These are phyloP conservation scores for Gonioctena quinquepunctata DNA, from an alignment of 1,140 invertebrate genomes.

Conservation along the genomic window DNA sequence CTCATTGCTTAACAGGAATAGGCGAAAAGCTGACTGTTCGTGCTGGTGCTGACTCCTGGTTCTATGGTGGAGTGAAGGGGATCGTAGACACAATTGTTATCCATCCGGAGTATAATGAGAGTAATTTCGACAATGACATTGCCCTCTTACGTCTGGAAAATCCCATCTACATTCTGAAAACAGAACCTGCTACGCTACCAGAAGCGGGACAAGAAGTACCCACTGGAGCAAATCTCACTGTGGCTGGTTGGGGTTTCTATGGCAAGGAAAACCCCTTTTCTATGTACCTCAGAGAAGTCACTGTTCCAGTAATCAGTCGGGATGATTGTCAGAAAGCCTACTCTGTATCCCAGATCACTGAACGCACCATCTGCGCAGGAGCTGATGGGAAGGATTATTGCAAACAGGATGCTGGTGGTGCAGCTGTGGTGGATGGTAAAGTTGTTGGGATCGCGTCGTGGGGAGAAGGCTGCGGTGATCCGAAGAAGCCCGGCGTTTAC, in stretches of 20 bases:
- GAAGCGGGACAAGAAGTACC: conserved; percentile 13
- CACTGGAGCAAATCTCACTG: neutral
- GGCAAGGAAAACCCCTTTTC: conserved; percentile 19
- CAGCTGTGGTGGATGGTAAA: too few relatives aligned
- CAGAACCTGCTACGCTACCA: neutral
- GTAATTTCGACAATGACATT: conserved; percentile 51
- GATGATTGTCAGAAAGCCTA: conserved; percentile 14
- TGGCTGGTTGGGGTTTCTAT: conserved; percentile 42
- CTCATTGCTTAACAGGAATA: conserved; percentile 14
- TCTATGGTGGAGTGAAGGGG: neutral
- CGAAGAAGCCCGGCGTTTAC: conserved; percentile 70
- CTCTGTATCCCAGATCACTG: too few relatives aligned
- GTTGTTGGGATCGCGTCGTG: conserved; percentile 68
- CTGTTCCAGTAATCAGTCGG: neutral
- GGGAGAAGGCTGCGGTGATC: conserved; percentile 73
- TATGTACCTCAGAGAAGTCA: conserved; percentile 1
- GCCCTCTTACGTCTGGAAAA: conserved; percentile 42
- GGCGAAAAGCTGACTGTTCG: neutral
- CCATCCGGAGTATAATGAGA: conserved; percentile 44
- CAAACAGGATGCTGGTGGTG: too few relatives aligned
- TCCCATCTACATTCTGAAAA: neutral
- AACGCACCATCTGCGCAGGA: too few relatives aligned
- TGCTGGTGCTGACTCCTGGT: neutral
- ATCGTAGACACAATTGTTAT: neutral
- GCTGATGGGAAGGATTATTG: too few relatives aligned